A percentile compares a stretch with the other conserved stretches of the same genome.
Evolutionary conservation across 2,888 invertebrate species (phyloP).

Genomic region (Megaustenia siamemsis): DNA sequence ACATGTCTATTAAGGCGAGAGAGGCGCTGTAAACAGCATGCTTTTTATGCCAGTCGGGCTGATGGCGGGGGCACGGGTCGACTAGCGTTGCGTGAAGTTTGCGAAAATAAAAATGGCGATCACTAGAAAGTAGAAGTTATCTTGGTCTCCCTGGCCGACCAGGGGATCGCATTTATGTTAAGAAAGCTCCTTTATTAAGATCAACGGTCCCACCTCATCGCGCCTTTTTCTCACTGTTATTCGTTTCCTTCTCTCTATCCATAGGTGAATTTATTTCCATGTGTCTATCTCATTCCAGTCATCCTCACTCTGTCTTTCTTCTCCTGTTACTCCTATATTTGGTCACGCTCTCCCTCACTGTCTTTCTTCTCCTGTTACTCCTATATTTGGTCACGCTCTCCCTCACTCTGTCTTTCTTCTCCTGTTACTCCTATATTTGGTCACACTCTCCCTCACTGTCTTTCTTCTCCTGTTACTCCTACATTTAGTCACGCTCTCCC

Average conservation of each 20-base stretch:
- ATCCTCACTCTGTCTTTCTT: background rate
- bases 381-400: too few species aligned
- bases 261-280: background rate
- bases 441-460: background rate
- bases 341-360: background rate
- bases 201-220: too few species aligned
- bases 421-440: background rate
- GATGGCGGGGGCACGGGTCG: constrained; percentile 1
- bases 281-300: background rate
- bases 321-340: background rate
- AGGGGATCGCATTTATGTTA: too few species aligned
- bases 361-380: background rate
- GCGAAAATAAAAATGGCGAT: constrained; percentile 8
- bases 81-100: background rate
- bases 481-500: background rate
- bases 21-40: background rate
- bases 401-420: too few species aligned
- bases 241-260: background rate
- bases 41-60: background rate
- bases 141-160: background rate
- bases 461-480: too few species aligned
- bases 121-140: background rate
- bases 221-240: background rate
- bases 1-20: constrained; percentile 37
- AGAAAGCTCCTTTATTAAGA: too few species aligned